phyloP scores from a whole-genome alignment of 2,797 vertebrate genomes.

The Poeciliopsis paucimaculata region DNA sequence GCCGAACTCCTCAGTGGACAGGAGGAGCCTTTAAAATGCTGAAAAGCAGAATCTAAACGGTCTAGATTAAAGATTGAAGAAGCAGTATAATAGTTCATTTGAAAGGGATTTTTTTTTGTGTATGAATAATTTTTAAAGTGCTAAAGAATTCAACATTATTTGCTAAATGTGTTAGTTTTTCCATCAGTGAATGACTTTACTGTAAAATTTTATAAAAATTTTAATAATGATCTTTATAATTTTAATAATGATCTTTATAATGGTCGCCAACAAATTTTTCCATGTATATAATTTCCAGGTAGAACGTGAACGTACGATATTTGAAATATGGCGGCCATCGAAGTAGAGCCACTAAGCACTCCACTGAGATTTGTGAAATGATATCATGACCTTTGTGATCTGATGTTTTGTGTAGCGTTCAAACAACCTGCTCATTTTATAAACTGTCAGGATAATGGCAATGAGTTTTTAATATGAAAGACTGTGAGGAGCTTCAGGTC shows the following conservation, averaged over 20 bases:
- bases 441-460: background rate
- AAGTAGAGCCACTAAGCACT: background rate
- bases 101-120: background rate
- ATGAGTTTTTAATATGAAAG: background rate
- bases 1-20: background rate
- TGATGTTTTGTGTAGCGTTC: background rate
- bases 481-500: background rate
- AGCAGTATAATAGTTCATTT: background rate
- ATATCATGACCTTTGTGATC: background rate
- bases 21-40: background rate
- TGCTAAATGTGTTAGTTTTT: background rate
- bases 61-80: background rate
- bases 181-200: background rate
- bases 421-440: background rate
- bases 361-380: background rate
- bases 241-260: no score
- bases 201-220: background rate
- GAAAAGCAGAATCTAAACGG: background rate
- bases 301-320: background rate
- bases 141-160: background rate
- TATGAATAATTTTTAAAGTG: background rate
- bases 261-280: background rate
- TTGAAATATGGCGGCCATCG: background rate
- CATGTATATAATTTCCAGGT: background rate
- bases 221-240: no score